Percentiles rank a stretch among this genome's conserved stretches.
These are phyloP conservation scores for Sinella curviseta DNA, from an alignment of 1,140 invertebrate genomes.

Conservation along the genomic window DNA sequence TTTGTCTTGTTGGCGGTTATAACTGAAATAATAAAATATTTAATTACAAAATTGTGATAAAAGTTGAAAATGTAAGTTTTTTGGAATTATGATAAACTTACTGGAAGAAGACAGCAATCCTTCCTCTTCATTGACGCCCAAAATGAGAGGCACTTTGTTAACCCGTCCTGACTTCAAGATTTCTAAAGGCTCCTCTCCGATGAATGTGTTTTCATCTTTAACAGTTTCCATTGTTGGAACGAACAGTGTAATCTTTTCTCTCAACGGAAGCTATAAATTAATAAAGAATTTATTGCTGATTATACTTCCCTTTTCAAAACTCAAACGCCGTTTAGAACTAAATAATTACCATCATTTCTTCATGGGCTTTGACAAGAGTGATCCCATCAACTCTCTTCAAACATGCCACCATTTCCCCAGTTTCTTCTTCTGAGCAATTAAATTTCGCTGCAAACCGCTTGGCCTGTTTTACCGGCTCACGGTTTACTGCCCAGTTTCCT, in stretches of 20 bases:
- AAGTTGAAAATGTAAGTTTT: neutral
- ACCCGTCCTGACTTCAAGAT: conserved; percentile 30
- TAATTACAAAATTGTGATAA: neutral
- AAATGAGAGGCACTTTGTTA: conserved; percentile 14
- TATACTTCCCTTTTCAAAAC: no score
- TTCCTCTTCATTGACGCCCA: conserved; percentile 28
- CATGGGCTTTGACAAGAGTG: neutral
- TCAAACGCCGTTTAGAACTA: no score
- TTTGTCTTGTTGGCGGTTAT: neutral
- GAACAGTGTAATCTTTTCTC: conserved; percentile 33
- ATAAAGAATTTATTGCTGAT: no score
- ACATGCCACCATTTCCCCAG: conserved; percentile 1
- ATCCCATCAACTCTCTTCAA: conserved; percentile 21
- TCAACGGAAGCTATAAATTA: conserved; percentile 20
- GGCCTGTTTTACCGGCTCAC: conserved; percentile 16
- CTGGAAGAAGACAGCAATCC: neutral
- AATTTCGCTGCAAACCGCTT: conserved; percentile 24
- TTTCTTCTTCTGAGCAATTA: conserved; percentile 10
- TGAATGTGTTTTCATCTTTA: conserved; percentile 28
- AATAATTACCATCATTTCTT: conserved; percentile 16
- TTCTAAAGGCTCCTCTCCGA: conserved; percentile 8
- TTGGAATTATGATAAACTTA: neutral
- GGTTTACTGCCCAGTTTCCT: conserved; percentile 6
- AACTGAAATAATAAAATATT: conserved; percentile 8
- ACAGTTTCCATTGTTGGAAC: conserved; percentile 34